Base-by-base conservation (phyloP, 2,113 vertebrate species). In the Cyanistes caeruleus region DNA sequence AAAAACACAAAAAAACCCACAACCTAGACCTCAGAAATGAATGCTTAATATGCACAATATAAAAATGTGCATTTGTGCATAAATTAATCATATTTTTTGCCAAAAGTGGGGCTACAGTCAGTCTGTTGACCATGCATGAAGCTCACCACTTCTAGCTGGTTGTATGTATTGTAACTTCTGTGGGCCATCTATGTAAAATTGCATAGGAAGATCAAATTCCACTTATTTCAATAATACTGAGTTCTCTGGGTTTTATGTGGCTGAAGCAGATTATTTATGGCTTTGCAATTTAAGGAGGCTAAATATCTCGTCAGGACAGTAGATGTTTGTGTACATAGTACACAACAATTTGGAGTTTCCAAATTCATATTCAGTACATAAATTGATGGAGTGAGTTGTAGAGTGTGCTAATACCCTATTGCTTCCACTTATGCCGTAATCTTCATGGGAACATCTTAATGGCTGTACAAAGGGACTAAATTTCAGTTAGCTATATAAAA, bases 281-380 rank as follows among this genome's bases (percentile, higher is more conserved):
- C 30, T 86, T 80, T 84, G 21, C 35, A 28, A 31, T 77, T 87
- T 70, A 89, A 82, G 49, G 69, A 93, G 37, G 48, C 60, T 87
- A 51, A 95, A 28, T 76, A 69, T 64, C 49, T 78, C 15, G 8
- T 49, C 28, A 75, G 44, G 28, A n/a, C 65, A 37, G 58, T 35
- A 51, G 21, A 22, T 64, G 17, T 90, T 89, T 90, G 49, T 81
- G 46, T 87, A 46, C 39, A 21, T 22, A 65, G n/a, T 51, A 14
- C 60, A 17, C 79, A 16, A n/a, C n/a, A n/a, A n/a, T n/a, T n/a
- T n/a, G 76, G 84, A 95, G 60, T 84, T 92, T 93, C 30, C 86
- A 89, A 48, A 70, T 49, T 77, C 25, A 37, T 63, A 63, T 65
- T 85, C 59, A 76, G 75, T 31, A 14, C 44, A 31, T 92, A 73